These are phyloP conservation scores for Calliscelio sp. DNA, from an alignment of 2,888 invertebrate genomes.

Conservation along the genomic window DNA sequence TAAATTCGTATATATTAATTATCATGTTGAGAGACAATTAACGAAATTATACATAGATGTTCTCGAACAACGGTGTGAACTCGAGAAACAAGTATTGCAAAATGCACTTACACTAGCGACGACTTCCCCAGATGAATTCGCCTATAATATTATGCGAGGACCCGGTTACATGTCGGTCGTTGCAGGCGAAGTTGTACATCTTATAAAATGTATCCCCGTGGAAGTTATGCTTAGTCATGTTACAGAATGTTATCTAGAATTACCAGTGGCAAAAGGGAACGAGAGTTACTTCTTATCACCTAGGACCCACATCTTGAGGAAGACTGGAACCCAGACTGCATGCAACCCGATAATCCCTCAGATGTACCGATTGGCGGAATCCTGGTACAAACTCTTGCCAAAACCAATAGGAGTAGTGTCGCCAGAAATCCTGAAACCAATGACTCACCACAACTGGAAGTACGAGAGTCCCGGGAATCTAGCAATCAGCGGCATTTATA, in stretches of 20 bases:
- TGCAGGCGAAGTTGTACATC: conserved; percentile 43
- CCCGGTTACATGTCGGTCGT: conserved; percentile 35
- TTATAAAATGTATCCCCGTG: conserved; percentile 45
- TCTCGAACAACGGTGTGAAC: neutral
- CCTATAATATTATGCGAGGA: neutral
- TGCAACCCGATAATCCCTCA: conserved; percentile 72
- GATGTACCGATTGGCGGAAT: conserved; percentile 62
- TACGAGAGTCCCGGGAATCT: neutral
- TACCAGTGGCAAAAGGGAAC: conserved; percentile 26
- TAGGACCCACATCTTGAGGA: conserved; percentile 71
- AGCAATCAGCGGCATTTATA: neutral
- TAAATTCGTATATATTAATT: conserved; percentile 3
- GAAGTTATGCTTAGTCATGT: no score
- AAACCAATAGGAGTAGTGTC: neutral
- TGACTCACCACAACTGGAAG: neutral
- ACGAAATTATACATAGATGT: neutral
- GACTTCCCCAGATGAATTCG: neutral
- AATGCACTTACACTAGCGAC: neutral
- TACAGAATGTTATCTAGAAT: no score
- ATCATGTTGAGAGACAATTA: neutral
- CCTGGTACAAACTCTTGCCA: conserved; percentile 11
- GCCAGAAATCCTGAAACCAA: conserved; percentile 28
- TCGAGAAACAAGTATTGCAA: conserved; percentile 3
- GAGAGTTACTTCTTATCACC: conserved; percentile 71
- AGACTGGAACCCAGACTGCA: conserved; percentile 39